These are phyloP conservation scores for Steinernema feltiae DNA, from an alignment of 1,140 invertebrate species.

Conservation along the genomic window DNA sequence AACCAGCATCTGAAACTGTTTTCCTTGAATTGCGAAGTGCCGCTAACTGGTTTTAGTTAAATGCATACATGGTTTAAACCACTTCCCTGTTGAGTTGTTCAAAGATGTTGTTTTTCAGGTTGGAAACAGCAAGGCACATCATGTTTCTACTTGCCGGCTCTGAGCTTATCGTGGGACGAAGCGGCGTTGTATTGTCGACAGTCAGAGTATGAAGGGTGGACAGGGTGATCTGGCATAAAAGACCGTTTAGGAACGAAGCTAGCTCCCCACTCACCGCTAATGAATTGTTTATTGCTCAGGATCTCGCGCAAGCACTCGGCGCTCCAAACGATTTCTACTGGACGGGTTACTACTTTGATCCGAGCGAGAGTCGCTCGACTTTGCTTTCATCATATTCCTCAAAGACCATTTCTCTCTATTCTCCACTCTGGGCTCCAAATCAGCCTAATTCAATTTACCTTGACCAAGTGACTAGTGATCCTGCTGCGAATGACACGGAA, in stretches of 20 bases:
- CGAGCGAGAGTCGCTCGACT: not conserved
- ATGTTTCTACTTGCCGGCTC: not conserved
- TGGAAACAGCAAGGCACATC: not conserved
- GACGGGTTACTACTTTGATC: slow-evolving; percentile 13
- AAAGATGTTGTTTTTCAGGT: not conserved
- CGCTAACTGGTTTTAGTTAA: no score
- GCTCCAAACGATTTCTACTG: not conserved
- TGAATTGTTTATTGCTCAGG: not conserved
- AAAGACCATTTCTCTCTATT: not conserved
- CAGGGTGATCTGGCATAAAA: not conserved
- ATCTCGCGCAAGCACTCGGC: slow-evolving; percentile 3
- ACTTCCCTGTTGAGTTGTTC: not conserved
- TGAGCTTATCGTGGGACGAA: not conserved
- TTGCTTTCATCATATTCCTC: not conserved
- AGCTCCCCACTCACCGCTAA: not conserved
- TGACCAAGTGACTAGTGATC: not conserved
- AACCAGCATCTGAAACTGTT: no score
- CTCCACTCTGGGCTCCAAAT: not conserved
- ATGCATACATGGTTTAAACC: no score
- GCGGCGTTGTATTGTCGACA: not conserved
- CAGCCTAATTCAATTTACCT: not conserved
- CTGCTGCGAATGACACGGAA: not conserved
- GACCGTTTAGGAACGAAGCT: not conserved
- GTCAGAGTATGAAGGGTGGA: not conserved
- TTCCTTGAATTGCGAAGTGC: no score